Evolutionary conservation across 2,888 invertebrate genomes (phyloP), one percentile per base, ranked within the genome.

Genomic region (Caenorhabditis parvicauda): DNA sequence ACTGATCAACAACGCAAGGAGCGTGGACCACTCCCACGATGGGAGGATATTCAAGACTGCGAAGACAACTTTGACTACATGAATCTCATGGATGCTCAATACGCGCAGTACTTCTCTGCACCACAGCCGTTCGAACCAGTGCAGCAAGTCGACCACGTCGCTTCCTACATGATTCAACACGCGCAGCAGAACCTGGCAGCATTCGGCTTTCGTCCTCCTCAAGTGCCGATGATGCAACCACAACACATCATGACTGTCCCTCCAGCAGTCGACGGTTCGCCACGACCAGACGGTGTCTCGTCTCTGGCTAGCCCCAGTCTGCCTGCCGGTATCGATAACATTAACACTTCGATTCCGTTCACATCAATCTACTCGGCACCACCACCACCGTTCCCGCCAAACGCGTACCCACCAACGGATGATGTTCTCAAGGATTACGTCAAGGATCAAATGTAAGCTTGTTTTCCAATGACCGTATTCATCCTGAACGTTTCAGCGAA

Each of bases 401-500:
- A n/a, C n/a, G n/a, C n/a, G n/a, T n/a, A n/a, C n/a, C n/a, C n/a
- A n/a, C n/a, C n/a, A 9, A 64, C 65, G 37, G 77, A 76, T 37
- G 68, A 71, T n/a, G 67, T 67, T 19, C 59, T 81, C 35, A 79
- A 76, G 62, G 81, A 81, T 14, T 71, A 70, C 27, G 73, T 81
- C 22, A 65, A 77, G 44, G 75, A 77, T 27, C 81, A 81, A 56
- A 81, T 81, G 79, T 81, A 48, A 64, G 68, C 41, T 46, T 25
- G 61, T 64, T 57, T 71, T 72, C 14, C 43, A 53, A 12, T 54
- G 48, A 14, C n/a, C n/a, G n/a, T 27, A 53, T 9, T 51, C 9
- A 25, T 27, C 22, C 7, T 29, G 42, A 27, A 19, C 62, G 59
- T 75, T 87, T 37, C 86, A 96, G 95, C 82, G 96, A 98, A 85